Base-by-base conservation (phyloP, 2,797 vertebrate species). In the Scolopax rusticola region DNA sequence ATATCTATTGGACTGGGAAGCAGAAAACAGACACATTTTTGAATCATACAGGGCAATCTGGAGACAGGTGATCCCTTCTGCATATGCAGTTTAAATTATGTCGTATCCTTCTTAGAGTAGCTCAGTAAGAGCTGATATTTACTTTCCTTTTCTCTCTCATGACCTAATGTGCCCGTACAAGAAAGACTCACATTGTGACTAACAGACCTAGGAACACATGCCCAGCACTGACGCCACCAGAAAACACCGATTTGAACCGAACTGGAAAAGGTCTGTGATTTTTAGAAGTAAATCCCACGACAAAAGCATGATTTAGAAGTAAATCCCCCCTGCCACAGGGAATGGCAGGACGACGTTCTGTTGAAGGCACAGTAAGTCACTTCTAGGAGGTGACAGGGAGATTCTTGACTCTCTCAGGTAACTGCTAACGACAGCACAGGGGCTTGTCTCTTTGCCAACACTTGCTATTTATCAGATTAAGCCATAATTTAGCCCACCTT, bases 341-440 rank as follows among this genome's bases (percentile, higher is more conserved):
- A 75, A 63, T 0, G 6, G 67, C 76, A 90, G 54, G 41, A 59
- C 4, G 5, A 48, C 3, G 9, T 25, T 73, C 54, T 41, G 13
- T 6, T 15, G 73, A 63, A 91, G 30, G 45, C 51, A 70, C 2
- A 38, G 3, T 15, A 78, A 86, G 36, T 36, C 48, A 70, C 56
- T 56, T 23, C 24, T 0, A 6, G 40, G 43, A 56, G 2, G 13
- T 33, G 67, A 40, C 74, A 45, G 67, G 36, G 54, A 74, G 93
- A 30, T 48, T 33, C 5, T 7, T 32, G 69, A 33, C 81, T 89
- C 73, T 73, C 63, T 78, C 48, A 5, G 71, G 36, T 54, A 89
- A 65, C 61, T 76, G 69, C 73, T 47, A 81, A 47, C 0, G 0
- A 38, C 4, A 15, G 56, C 14, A 45, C 3, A 84, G 0, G 2